Evolutionary conservation across 1,140 invertebrate genomes (phyloP).

Genomic region (Cydia fagiglandana): DNA sequence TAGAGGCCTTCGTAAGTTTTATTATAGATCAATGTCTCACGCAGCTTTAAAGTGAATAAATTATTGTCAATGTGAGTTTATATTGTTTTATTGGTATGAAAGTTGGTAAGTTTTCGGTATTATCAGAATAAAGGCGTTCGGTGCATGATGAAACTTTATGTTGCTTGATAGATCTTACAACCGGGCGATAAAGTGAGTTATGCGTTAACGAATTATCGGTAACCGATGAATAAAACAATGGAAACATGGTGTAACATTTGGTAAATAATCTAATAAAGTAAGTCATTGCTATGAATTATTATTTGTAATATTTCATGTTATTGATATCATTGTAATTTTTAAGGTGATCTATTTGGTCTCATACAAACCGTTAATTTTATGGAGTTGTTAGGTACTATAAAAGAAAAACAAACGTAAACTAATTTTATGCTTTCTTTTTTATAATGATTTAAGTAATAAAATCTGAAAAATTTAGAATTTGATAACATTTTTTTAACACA

Average conservation of each 20-base stretch:
- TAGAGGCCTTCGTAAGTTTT: constrained; percentile 35
- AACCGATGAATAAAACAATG: constrained; percentile 25
- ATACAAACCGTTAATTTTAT: background rate
- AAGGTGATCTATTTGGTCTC: background rate
- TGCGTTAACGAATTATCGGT: constrained; percentile 32
- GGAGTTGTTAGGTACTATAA: too few relatives aligned
- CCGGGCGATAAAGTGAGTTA: constrained; percentile 46
- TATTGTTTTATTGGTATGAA: constrained; percentile 74
- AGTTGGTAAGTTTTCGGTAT: constrained; percentile 63
- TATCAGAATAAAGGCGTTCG: constrained; percentile 53
- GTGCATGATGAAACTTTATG: constrained; percentile 62
- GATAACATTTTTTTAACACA: too few relatives aligned
- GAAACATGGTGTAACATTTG: constrained; percentile 31
- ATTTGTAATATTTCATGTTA: constrained; percentile 6
- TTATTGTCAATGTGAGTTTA: constrained; percentile 72
- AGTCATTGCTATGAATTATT: constrained; percentile 20
- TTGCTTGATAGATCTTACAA: constrained; percentile 46
- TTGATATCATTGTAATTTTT: background rate
- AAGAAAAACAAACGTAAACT: too few relatives aligned
- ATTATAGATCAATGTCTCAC: constrained; percentile 30
- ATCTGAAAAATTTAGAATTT: too few relatives aligned
- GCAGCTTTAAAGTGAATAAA: constrained; percentile 59
- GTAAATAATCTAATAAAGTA: constrained; percentile 23
- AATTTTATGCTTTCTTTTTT: too few relatives aligned
- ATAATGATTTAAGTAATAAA: too few relatives aligned